Evolutionary conservation across 2,113 vertebrate species (phyloP), one percentile per base, ranked within the genome.

Genomic region (Engystomops pustulosus): DNA sequence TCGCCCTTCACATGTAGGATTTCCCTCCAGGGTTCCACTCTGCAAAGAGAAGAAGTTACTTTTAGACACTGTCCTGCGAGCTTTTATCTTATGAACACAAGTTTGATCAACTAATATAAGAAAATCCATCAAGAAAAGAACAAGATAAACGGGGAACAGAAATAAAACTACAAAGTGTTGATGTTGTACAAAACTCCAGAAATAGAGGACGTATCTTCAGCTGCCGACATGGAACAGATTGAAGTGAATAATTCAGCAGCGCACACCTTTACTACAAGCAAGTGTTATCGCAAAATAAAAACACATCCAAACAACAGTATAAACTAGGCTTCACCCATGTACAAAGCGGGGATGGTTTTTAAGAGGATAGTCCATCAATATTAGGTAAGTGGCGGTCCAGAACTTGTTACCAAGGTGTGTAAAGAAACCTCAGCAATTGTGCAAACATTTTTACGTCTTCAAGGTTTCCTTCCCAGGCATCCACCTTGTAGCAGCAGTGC

Each of bases 1-100:
- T 0, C 91, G 87, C 81, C 86, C 90, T n/a, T 94, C 92, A 88
- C 92, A 81, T 87, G 92, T 93, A 71, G 89, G 86, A 76, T 93
- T 91, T 53, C 93, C 86, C 74, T 94, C 94, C 15, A 89, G 86
- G 3, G 91, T 94, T 74, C 91, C 90, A 0, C 87, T 86, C 96
- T 97, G 89, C 58, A 88, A 86, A 12, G 44, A 11, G 44, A 47
- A 2, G 44, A 2, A 47, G 7, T 47, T 49, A 17, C 47, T 17
- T 49, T 4, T 49, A 45, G 38, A 9, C 38, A 12, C 2, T 47
- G 44, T 6, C 2, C 10, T 47, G 8, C 44, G 7, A 23, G 12
- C n/a, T n/a, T n/a, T 41, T 41, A 41, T 41, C 38, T 8, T 41
- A 8, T 4, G 8, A 41, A 68, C 27, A 68, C 20, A 3, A 36